Evolutionary conservation across 2,113 vertebrate genomes (phyloP), one percentile per base, ranked within the genome.

Genomic region (Aix galericulata): DNA sequence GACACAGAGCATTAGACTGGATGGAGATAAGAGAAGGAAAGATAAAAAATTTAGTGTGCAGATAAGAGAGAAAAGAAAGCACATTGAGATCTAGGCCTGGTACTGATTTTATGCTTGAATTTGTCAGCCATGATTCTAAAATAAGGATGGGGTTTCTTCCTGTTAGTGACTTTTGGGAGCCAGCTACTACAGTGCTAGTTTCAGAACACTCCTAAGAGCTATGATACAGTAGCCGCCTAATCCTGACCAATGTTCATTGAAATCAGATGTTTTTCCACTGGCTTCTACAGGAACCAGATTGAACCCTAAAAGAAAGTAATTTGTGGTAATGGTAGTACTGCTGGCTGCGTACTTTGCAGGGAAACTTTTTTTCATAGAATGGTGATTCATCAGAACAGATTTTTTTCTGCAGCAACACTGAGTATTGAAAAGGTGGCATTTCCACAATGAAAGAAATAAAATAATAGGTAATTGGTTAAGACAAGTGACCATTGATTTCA

Each of bases 211-310:
- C 13, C 46, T 73, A 62, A 59, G 11, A 50, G 75, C 22, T 40
- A 56, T 9, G 11, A 16, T 64, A 42, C 26, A 62, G 17, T 21
- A 80, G 38, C 26, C 53, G 11, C 17, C 13, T 66, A 50, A 50
- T 50, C 26, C 26, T 50, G 40, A 76, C 52, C 13, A 15, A 23
- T 0, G 0, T 3, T 42, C 6, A 20, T 8, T 40, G 25, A 86
- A 76, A 80, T 76, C 48, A 56, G 38, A 23, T 48, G 26, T 31
- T 86, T 88, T 80, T 53, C 36, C 38, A 73, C 32, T 56, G 7
- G 2, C 17, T 83, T 36, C 52, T 62, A 13, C 9, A 63, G 14
- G 23, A 77, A 88, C 34, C 3, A 6, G 23, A 50, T 2, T 29
- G 7, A 36, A 78, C 14, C 16, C 21, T 55, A 52, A 40, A 34